Conservation (phyloP, 2,888 invertebrate genomes). For the Leptothorax acervorum region DNA sequence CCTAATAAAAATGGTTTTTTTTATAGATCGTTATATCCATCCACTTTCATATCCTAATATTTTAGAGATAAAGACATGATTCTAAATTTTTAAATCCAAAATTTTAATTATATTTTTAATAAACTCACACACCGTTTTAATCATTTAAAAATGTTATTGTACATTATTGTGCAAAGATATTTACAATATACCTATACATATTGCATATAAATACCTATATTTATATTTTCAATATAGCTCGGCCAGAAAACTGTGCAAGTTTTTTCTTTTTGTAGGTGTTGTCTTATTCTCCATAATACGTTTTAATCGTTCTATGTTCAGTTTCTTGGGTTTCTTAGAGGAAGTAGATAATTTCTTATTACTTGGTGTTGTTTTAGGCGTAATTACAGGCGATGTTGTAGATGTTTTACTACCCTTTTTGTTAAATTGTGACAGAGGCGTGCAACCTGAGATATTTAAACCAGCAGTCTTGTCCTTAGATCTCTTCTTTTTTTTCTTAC, state of each 20-base stretch:
- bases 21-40: not conserved
- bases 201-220: not conserved
- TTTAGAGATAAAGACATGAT: not conserved
- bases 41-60: not conserved
- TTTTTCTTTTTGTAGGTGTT: slow-evolving; percentile 73
- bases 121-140: not conserved
- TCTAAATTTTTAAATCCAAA: not conserved
- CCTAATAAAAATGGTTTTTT: not conserved
- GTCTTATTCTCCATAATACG: slow-evolving; percentile 73
- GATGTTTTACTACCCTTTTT: slow-evolving; percentile 34
- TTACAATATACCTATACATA: not conserved
- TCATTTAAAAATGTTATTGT: not conserved
- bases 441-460: slow-evolving; percentile 78
- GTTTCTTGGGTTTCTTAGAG: slow-evolving; percentile 62
- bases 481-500: slow-evolving; percentile 81
- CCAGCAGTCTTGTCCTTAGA: slow-evolving; percentile 85
- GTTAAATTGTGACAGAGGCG: slow-evolving; percentile 25
- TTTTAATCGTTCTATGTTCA: slow-evolving; percentile 78
- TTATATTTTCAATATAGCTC: slow-evolving; percentile 70
- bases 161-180: slow-evolving; percentile 1
- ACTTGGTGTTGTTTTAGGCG: slow-evolving; percentile 38
- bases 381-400: not conserved
- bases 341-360: slow-evolving; percentile 65
- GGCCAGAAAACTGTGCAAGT: slow-evolving; percentile 79
- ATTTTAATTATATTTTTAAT: not conserved